Evolutionary conservation across 2,113 vertebrate genomes (phyloP), one percentile per base, ranked within the genome.

Genomic region (Chloroceryle aenea): DNA sequence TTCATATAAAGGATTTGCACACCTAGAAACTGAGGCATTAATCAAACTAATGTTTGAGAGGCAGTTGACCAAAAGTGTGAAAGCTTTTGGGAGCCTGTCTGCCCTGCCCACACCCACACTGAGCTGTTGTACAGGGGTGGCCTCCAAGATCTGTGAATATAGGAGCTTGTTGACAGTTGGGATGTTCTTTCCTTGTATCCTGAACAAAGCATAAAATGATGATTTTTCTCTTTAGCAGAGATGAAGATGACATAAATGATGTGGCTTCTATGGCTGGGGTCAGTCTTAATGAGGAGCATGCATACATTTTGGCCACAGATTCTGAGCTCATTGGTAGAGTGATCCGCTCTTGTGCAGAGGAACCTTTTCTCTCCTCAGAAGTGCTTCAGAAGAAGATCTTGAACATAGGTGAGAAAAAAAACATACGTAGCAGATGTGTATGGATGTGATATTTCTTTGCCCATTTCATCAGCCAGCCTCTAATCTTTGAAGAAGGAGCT

Each of bases 181-280:
- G 2, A 74, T 34, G 47, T 23, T 58, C 80, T 47, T 73, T 48
- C 29, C 66, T 73, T 87, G 7, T 75, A 14, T 56, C 12, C 22
- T 56, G n/a, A 83, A 45, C 1, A 2, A 50, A 85, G 27, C 26
- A 63, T 56, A 40, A 89, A 62, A 74, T 47, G n/a, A 67, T 86
- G 40, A 4, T 59, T 59, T 61, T 96, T 48, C 62, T 97, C 52
- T 82, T 56, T 80, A 18, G 22, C 89, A 99, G 99, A 96, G 98
- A 99, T 47, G 99, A 99, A 86, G 99, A 99, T 95, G 99, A 99
- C 89, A 98, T 99, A 80, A 99, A 99, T 90, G 99, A 99, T 89
- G 99, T 99, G 71, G 98, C 99, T 80, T 99, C 98, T 90, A 99
- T 99, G 99, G 99, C 99, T 55, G 99, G 99, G 6, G 98, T 99